Evolutionary conservation across 2,113 vertebrate genomes (phyloP), one percentile per base, ranked within the genome.

Genomic region (Cranoglanis bouderius): DNA sequence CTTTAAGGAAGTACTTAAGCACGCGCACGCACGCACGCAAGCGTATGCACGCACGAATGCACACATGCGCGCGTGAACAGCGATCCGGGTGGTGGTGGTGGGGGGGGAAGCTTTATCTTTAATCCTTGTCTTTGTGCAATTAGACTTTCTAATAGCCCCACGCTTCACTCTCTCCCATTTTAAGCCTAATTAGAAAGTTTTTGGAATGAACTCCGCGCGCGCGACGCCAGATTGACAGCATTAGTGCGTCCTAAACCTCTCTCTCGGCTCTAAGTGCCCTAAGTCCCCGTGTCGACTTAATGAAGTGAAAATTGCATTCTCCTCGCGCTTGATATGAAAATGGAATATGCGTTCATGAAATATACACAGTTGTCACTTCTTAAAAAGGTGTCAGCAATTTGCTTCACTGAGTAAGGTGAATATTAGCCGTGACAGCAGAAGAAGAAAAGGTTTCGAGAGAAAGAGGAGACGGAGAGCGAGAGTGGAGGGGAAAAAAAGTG

Each of bases 301-400:
- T 97, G 96, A 97, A 98, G 97, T 97, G 97, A 97, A 97, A 98
- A 98, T 97, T 97, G 96, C 96, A 97, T 98, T 98, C 96, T 97
- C 97, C 95, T 97, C 97, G 97, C 96, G 96, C 96, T 97, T 96
- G 96, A 97, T 96, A 97, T 97, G 97, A 98, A 97, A 98, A 98
- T 98, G 97, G 97, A 97, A 92, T 97, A 96, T 97, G 96, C 96
- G 96, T 96, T 96, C 96, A 96, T 97, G 97, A 97, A 97, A 97
- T 97, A 97, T 97, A 97, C 97, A 96, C 96, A 96, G 96, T 97
- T 97, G 97, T 97, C 96, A 97, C 97, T 97, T 97, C 97, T 97
- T 91, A 96, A 97, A 97, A 98, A 97, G 97, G 97, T 98, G 97
- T 97, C 96, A 97, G 96, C 96, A 96, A 96, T 97, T 97, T 97